Percentiles rank a stretch among this genome's conserved stretches.
Conservation (phyloP, 2,113 vertebrate genomes). For the Callocephalon fimbriatum region DNA sequence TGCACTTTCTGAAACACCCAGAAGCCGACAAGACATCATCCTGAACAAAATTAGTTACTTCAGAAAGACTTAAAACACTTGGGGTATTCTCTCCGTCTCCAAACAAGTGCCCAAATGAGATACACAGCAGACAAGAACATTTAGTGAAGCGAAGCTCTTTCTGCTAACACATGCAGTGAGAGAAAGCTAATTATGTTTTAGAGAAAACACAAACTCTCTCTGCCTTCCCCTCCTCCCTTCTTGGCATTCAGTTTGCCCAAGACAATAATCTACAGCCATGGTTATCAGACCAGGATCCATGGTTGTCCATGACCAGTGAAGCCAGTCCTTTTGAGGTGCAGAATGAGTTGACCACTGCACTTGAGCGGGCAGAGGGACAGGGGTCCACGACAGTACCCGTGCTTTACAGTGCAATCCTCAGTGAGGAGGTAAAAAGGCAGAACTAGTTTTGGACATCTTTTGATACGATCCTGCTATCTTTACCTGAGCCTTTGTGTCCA, state of each 20-base stretch:
- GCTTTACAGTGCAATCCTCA: rapidly evolving
- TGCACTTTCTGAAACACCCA: background rate
- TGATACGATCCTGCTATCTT: background rate
- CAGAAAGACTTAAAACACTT: background rate
- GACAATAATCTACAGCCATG: background rate
- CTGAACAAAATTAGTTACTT: background rate
- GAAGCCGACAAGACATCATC: background rate
- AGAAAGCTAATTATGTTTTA: background rate
- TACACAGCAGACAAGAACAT: background rate
- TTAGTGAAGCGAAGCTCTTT: background rate
- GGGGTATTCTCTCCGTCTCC: background rate
- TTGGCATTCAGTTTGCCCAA: background rate
- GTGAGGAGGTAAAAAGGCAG: background rate
- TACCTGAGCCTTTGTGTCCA: background rate
- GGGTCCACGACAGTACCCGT: rapidly evolving
- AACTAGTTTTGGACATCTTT: background rate
- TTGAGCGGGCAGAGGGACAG: background rate
- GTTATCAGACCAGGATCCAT: background rate
- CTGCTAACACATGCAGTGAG: rapidly evolving
- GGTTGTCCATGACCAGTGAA: background rate
- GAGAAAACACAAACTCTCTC: background rate
- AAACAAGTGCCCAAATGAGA: background rate
- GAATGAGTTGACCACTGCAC: background rate
- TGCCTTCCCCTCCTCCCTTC: background rate
- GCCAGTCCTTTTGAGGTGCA: background rate